phyloP scores from a whole-genome alignment of 2,888 invertebrate genomes.

The Cephus pygmeus region DNA sequence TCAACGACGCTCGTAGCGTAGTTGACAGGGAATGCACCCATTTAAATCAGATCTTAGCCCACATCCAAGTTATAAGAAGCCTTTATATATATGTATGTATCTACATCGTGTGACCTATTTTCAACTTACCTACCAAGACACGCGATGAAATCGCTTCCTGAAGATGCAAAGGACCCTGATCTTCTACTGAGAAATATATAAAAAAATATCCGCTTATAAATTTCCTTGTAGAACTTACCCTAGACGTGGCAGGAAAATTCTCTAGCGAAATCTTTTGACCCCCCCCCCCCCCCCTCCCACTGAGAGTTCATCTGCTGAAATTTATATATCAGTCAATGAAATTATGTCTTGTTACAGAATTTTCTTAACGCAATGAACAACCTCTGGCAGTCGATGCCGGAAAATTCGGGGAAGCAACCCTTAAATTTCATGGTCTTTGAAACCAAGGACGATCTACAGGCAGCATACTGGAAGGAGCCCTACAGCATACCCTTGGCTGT shows the following conservation, averaged over 20 bases:
- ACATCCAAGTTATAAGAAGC: not conserved
- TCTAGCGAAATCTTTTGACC: not conserved
- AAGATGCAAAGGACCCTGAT: not conserved
- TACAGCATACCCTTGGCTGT: conserved; percentile 77
- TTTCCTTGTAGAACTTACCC: not conserved
- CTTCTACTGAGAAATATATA: too few relatives aligned
- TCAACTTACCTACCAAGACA: not conserved
- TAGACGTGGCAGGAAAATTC: not conserved
- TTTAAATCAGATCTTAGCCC: not conserved
- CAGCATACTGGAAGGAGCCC: conserved; percentile 76
- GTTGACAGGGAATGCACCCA: not conserved
- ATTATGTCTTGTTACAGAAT: conserved; percentile 63
- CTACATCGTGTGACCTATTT: not conserved
- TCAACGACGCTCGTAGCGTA: not conserved
- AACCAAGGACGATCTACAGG: conserved; percentile 75
- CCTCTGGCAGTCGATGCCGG: conserved; percentile 70
- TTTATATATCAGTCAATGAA: not conserved
- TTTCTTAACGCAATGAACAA: conserved; percentile 75
- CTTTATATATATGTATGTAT: not conserved
- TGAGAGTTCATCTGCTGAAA: not conserved
- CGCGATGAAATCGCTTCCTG: not conserved
- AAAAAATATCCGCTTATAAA: too few relatives aligned
- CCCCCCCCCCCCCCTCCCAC: too few relatives aligned
- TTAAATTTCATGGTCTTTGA: conserved; percentile 76
- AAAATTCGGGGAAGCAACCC: conserved; percentile 68